Evolutionary conservation across 2,888 invertebrate genomes (phyloP).

Genomic region (Lottia gigantea): DNA sequence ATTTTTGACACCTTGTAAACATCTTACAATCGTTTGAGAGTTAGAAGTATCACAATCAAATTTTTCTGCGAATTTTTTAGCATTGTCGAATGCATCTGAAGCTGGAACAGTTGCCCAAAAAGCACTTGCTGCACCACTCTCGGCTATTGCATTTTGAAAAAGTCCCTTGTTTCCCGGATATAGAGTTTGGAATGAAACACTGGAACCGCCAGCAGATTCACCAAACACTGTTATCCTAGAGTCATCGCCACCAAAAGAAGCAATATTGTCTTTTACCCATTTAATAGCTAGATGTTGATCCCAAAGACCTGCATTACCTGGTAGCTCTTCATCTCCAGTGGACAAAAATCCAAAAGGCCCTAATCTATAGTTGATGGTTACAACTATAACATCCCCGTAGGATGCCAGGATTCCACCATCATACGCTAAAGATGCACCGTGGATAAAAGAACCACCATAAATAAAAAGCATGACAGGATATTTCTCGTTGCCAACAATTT

Average conservation of each 20-base stretch:
- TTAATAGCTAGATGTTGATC: constrained; percentile 48
- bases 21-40: neutral
- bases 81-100: neutral
- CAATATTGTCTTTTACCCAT: constrained; percentile 49
- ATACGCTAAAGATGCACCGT: constrained; percentile 39
- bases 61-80: neutral
- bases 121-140: constrained; percentile 40
- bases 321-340: constrained; percentile 36
- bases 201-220: constrained; percentile 47
- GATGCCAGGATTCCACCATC: constrained; percentile 38
- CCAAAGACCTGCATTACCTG: constrained; percentile 52
- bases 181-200: constrained; percentile 38
- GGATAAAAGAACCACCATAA: constrained; percentile 39
- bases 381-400: constrained; percentile 37
- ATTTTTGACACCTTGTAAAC: neutral
- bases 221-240: constrained; percentile 45
- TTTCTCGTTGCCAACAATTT: constrained; percentile 12
- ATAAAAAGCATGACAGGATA: constrained; percentile 41
- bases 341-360: constrained; percentile 49
- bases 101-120: neutral
- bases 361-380: constrained; percentile 47
- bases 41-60: neutral
- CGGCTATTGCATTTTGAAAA: constrained; percentile 44
- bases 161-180: constrained; percentile 40
- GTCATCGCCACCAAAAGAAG: constrained; percentile 41